Base-by-base conservation (phyloP, 2,888 invertebrate genomes). In the Actias luna region DNA sequence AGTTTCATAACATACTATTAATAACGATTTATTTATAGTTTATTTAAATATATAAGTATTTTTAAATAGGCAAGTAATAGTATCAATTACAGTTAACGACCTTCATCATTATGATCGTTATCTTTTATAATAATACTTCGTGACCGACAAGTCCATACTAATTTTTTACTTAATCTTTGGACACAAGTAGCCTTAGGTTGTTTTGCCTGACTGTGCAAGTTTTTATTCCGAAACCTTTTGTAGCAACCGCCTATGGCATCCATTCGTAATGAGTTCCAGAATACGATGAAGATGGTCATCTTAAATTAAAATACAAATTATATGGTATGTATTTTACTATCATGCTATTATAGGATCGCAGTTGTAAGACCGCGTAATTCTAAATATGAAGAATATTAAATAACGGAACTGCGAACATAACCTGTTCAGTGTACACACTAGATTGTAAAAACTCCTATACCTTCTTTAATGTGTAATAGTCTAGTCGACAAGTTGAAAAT, bases 211-310 rank as follows among this genome's bases (percentile, higher is more conserved):
- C 62, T 61, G 57, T 61, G 31, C 62, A 52, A 64, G 59, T 69
- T 73, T 74, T 71, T 76, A 69, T 63, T 67, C 58, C 60, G 64
- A 65, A 69, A 63, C 67, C 61, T 67, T 72, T 67, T 58, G 66
- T 66, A 58, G 35, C 58, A 58, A 64, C 66, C 64, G 67, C 71
- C 67, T 63, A 39, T 66, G 65, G 69, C 58, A 63, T 39, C 59
- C 64, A 14, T 60, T 67, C 67, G 29, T 71, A 73, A 76, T 73
- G 69, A 65, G 68, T 58, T 52, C n/a, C n/a, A 63, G 50, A 67
- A 68, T 65, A 68, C 67, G 66, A 70, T 50, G 22, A 50, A 18
- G 25, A 50, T 36, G 61, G 55, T 22, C 63, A 63, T 65, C 66
- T 60, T 64, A 69, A 70, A 69, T 73, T 73, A 72, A 63, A 58